A percentile compares a stretch with the other conserved stretches of the same genome.
phyloP scores from a whole-genome alignment of 2,888 invertebrate genomes.

The Leptopilina myrica region DNA sequence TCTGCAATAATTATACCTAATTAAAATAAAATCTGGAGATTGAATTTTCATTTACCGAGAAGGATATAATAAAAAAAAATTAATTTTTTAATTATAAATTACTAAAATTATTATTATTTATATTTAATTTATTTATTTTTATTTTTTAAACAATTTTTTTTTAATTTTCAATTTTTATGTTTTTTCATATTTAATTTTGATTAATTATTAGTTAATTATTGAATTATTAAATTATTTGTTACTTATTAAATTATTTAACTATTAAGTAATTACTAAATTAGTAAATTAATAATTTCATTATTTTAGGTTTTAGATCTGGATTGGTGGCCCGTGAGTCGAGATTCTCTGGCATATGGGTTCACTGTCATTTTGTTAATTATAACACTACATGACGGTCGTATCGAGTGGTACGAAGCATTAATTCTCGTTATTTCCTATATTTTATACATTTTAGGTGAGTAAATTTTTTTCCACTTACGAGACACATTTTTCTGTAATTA shows the following conservation, averaged over 20 bases:
- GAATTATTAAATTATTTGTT: too few species aligned
- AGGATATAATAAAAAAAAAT: too few species aligned
- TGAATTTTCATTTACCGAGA: too few species aligned
- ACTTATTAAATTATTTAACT: too few species aligned
- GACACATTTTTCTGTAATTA: too few species aligned
- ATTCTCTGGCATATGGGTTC: conserved; percentile 85
- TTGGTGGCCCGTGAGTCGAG: conserved; percentile 88
- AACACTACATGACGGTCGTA: conserved; percentile 83
- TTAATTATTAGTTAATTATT: background rate
- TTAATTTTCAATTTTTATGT: too few species aligned
- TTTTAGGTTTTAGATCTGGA: conserved; percentile 82
- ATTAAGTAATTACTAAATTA: too few species aligned
- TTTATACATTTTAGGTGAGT: conserved; percentile 84
- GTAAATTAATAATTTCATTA: conserved; percentile 42
- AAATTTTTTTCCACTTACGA: conserved; percentile 58
- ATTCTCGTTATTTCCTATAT: conserved; percentile 84
- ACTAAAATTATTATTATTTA: too few species aligned
- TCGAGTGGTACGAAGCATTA: conserved; percentile 88
- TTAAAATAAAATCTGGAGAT: background rate
- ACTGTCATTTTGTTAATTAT: conserved; percentile 84
- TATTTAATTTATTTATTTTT: too few species aligned
- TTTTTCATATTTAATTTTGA: too few species aligned
- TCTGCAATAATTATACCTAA: conserved; percentile 7
- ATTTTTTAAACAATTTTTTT: too few species aligned
- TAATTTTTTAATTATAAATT: too few species aligned